Conservation (phyloP, 2,888 invertebrate species). For the Drosophila mercatorum region DNA sequence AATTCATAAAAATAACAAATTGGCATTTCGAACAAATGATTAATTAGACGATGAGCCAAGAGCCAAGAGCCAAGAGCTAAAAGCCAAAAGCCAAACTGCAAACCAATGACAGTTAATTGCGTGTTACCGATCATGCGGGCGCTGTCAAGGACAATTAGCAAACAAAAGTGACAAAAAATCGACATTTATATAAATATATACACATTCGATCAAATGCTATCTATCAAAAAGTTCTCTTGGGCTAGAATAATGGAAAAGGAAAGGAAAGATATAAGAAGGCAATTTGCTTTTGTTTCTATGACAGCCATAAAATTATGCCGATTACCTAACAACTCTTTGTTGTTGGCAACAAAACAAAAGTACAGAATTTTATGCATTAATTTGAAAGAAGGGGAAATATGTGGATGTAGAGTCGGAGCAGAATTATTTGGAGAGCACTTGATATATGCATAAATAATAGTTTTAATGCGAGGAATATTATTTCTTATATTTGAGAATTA, state of each 20-base stretch:
- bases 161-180: conserved; percentile 10
- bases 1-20: conserved; percentile 35
- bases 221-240: conserved; percentile 14
- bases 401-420: not conserved
- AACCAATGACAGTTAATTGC: conserved; percentile 53
- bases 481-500: too few species aligned
- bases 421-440: not conserved
- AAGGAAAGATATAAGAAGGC: not conserved
- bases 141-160: conserved; percentile 38
- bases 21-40: conserved; percentile 66
- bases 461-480: too few species aligned
- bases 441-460: not conserved
- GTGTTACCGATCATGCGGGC: conserved; percentile 42
- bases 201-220: not conserved
- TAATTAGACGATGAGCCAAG: conserved; percentile 66
- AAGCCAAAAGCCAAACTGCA: conserved; percentile 33
- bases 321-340: conserved; percentile 7
- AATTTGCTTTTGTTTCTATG: conserved; percentile 25
- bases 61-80: conserved; percentile 24
- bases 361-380: not conserved
- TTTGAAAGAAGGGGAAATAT: not conserved
- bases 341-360: conserved; percentile 11
- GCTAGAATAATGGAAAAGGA: conserved; percentile 6
- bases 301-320: conserved; percentile 25
- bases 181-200: not conserved